Evolutionary conservation across 2,113 vertebrate genomes (phyloP).

Genomic region (Crypturellus undulatus): DNA sequence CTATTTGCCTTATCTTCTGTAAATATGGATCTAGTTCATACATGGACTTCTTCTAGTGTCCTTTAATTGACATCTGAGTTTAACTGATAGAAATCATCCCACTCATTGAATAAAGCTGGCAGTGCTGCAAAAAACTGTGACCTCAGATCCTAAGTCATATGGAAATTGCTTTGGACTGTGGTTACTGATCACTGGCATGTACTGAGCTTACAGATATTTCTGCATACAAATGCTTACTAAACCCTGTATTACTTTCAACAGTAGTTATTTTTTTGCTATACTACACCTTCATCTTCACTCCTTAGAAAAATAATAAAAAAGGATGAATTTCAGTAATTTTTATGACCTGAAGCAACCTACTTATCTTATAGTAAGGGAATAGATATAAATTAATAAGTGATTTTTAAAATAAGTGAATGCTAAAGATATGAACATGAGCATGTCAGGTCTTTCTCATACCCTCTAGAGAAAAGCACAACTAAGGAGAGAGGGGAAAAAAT

Average conservation of each 20-base stretch:
- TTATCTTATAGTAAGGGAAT: not conserved
- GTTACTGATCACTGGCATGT: not conserved
- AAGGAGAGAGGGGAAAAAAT: not conserved
- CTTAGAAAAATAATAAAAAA: not conserved
- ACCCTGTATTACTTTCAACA: not conserved
- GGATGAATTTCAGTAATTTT: not conserved
- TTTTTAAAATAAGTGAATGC: not conserved
- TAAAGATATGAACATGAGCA: not conserved
- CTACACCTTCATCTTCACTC: not conserved
- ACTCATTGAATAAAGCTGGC: slow-evolving; percentile 29
- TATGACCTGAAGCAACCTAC: not conserved
- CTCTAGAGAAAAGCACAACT: not conserved
- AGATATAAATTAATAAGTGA: not conserved
- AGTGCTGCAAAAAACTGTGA: slow-evolving; percentile 1
- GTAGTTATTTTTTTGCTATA: not conserved
- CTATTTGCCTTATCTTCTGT: not conserved
- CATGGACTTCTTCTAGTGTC: slow-evolving; percentile 1
- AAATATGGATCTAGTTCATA: slow-evolving; percentile 5
- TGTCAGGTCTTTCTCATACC: not conserved
- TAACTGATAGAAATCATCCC: slow-evolving; percentile 46
- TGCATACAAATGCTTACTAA: not conserved
- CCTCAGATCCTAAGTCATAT: not conserved
- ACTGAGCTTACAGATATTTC: not conserved
- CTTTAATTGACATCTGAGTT: slow-evolving; percentile 54
- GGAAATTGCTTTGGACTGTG: slow-evolving; percentile 25